Base-by-base conservation (phyloP, 2,113 vertebrate genomes). In the Philantomba maxwellii region DNA sequence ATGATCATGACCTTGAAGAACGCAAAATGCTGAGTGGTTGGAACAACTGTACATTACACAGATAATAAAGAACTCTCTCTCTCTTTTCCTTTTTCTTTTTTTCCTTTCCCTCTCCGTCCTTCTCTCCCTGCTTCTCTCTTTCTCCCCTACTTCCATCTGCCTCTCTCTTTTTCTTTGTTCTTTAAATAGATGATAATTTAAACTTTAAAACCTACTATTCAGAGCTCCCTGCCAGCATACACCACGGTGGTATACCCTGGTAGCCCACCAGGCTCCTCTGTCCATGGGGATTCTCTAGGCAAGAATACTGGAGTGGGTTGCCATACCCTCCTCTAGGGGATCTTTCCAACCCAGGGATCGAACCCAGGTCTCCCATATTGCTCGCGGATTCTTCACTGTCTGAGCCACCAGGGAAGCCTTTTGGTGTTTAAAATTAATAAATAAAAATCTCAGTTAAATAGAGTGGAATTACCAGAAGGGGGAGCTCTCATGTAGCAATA, bases 51-150 rank as follows among this genome's bases (percentile, higher is more conserved):
- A 75, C 36, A 26, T 58, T 88, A 78, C 49, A 85, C 15, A 53
- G 47, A 15, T 39, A 58, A 30, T 25, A 33, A 45, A 81, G 45
- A 81, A 2, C 0, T 23, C 30, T n/a, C 19, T n/a, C 30, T 51
- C 10, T 23, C 47, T 53, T 13, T 51, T 28, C 9, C 5, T 51
- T 25, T n/a, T 6, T 43, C n/a, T 92, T 5, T 33, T 89, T 6
- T 80, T 15, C 53, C 66, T 43, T 5, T 33, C 8, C 36, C 2
- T 10, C 2, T 43, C 36, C 10, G 2, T 5, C 15, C 7, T 25
- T 4, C 2, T 3, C 45, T 12, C 21, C 3, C 11, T 14, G 5
- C 11, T 15, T 7, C 3, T 12, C 17, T 3, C 21, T 14, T 58
- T 13, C 28, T 3, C 16, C 21, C 25, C 1, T 33, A 1, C 14